Percentiles rank a stretch among this genome's conserved stretches.
phyloP scores from a whole-genome alignment of 2,113 vertebrate genomes.

The Gila orcuttii region DNA sequence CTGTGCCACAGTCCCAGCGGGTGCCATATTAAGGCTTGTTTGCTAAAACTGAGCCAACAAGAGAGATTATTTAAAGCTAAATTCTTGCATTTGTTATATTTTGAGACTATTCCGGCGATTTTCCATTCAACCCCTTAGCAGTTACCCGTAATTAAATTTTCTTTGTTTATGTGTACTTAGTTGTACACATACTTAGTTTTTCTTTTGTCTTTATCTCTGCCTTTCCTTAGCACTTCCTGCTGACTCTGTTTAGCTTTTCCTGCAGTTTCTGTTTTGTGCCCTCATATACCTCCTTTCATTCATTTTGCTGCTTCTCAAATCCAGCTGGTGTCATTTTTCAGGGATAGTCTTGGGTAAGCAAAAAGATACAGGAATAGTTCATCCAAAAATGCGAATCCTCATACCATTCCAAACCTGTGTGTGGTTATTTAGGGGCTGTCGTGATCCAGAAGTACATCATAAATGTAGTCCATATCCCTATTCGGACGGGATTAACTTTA shows the following conservation, averaged over 20 bases:
- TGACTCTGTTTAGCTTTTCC: conserved; percentile 16
- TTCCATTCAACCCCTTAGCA: not conserved
- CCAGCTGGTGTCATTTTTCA: conserved; percentile 13
- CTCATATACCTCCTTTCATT: not conserved
- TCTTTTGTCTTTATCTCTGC: not conserved
- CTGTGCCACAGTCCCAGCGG: not conserved
- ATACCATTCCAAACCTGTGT: conserved; percentile 1
- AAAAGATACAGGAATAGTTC: not conserved
- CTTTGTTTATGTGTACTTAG: not conserved
- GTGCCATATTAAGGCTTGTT: not conserved
- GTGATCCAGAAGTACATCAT: not conserved
- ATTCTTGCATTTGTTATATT: conserved; percentile 11
- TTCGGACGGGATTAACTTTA: too few relatives aligned
- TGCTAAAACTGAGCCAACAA: not conserved
- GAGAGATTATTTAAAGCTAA: not conserved
- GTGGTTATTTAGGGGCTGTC: not conserved
- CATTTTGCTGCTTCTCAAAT: not conserved
- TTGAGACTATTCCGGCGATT: not conserved
- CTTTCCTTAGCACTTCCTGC: not conserved
- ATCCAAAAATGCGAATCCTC: conserved; percentile 5
- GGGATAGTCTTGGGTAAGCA: conserved; percentile 3
- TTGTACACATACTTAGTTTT: too few relatives aligned
- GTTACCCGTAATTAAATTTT: not conserved
- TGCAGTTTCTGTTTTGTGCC: not conserved
- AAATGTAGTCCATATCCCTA: not conserved